These are phyloP conservation scores for Saturnia japonica DNA, from an alignment of 2,888 invertebrate genomes.

Conservation along the genomic window DNA sequence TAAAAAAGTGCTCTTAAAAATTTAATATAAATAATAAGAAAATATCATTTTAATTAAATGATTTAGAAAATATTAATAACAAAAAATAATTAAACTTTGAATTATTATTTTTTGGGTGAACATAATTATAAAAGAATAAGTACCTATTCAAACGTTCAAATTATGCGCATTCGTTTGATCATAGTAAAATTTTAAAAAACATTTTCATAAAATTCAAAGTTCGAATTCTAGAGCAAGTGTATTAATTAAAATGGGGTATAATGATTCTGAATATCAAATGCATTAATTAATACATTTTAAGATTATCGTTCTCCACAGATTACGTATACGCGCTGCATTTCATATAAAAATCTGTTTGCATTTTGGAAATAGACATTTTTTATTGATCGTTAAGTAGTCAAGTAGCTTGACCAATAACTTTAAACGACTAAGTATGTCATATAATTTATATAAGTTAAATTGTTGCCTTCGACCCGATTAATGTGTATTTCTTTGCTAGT, in stretches of 20 bases:
- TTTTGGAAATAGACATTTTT: slow-evolving; percentile 38
- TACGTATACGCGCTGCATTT: slow-evolving; percentile 56
- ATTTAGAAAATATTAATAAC: not conserved
- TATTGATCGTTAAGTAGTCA: slow-evolving; percentile 24
- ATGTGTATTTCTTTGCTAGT: not conserved
- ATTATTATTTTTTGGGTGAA: not conserved
- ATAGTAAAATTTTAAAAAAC: no score
- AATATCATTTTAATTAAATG: not conserved
- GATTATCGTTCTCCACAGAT: slow-evolving; percentile 29
- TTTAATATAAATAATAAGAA: slow-evolving; percentile 3
- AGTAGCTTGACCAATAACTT: slow-evolving; percentile 7
- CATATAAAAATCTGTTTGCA: slow-evolving; percentile 42
- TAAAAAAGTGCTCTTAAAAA: slow-evolving; percentile 22
- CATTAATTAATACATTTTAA: not conserved
- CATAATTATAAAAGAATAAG: not conserved
- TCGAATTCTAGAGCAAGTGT: not conserved
- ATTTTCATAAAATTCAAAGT: not conserved
- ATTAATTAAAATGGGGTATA: not conserved
- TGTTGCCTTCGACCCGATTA: not conserved
- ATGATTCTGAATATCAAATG: not conserved
- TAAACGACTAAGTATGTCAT: no score
- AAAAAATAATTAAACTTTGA: not conserved
- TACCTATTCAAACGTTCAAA: not conserved
- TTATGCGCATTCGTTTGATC: not conserved
- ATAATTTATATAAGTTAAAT: not conserved